Evolutionary conservation across 35 echinoderm and acorn worm species (phyloP).

Genomic region (Ptychodera flava): DNA sequence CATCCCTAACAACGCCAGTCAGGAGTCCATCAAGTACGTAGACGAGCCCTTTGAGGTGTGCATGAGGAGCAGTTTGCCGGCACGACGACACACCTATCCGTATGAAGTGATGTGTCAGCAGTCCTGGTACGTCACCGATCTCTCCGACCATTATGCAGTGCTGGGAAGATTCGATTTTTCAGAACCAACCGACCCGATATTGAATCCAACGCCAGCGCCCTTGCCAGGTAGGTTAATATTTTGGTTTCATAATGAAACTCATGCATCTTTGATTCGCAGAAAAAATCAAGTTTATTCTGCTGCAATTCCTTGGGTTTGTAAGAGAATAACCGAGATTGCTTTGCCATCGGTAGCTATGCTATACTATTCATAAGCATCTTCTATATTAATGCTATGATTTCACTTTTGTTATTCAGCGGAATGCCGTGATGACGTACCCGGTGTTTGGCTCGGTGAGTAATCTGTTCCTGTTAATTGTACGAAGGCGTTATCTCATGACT

Average conservation of each 20-base stretch:
- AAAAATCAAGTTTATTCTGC: no score
- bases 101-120: constrained; percentile 33
- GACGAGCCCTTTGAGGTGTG: constrained; percentile 45
- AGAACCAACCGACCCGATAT: neutral
- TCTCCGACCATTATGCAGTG: constrained; percentile 60
- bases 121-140: constrained; percentile 43
- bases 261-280: neutral
- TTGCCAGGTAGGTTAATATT: neutral
- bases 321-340: no score
- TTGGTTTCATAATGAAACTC: no score
- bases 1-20: constrained; percentile 22
- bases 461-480: neutral
- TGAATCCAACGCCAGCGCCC: neutral
- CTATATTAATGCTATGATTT: neutral
- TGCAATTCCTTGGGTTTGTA: no score
- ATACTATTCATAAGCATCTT: neutral
- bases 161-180: constrained; percentile 41
- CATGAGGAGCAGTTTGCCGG: constrained; percentile 14
- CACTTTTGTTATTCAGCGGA: neutral
- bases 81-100: constrained; percentile 22
- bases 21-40: constrained; percentile 29
- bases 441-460: neutral
- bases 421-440: neutral
- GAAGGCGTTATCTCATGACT: neutral
- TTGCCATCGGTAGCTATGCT: neutral